A percentile compares a stretch with the other conserved stretches of the same genome.
phyloP scores from a whole-genome alignment of 2,797 vertebrate species.

The Brotula barbata region DNA sequence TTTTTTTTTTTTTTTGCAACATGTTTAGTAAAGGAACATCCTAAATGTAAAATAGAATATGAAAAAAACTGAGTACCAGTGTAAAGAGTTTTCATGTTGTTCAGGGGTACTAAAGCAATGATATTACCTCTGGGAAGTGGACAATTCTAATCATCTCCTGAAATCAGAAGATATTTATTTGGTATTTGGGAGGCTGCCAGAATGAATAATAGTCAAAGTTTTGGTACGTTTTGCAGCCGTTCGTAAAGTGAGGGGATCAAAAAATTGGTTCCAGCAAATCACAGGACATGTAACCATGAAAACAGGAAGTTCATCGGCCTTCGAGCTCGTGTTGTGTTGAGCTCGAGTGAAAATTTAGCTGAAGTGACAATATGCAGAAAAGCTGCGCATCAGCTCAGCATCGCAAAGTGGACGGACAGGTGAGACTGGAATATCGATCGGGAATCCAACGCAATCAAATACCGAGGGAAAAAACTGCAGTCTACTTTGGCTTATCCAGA shows the following conservation, averaged over 20 bases:
- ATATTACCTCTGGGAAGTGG: constrained; percentile 25
- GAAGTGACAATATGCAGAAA: constrained; percentile 58
- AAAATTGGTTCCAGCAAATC: constrained; percentile 44
- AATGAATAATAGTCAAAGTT: constrained; percentile 38
- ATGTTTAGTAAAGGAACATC: constrained; percentile 46
- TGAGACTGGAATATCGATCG: constrained; percentile 65
- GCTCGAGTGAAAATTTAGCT: constrained; percentile 47
- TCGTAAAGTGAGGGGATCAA: constrained; percentile 23
- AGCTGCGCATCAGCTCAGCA: constrained; percentile 57
- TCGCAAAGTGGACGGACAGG: constrained; percentile 74
- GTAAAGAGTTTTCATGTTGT: constrained; percentile 47
- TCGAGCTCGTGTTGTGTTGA: constrained; percentile 30
- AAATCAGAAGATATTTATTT: constrained; percentile 54
- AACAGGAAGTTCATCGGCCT: constrained; percentile 58
- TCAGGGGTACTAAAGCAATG: constrained; percentile 5
- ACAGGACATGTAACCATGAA: constrained; percentile 58
- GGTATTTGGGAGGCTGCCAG: constrained; percentile 50
- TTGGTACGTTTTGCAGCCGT: constrained; percentile 59
- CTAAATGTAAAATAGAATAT: constrained; percentile 40
- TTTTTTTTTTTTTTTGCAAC: constrained; percentile 42
- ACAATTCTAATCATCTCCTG: constrained; percentile 48
- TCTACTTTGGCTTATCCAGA: constrained; percentile 83
- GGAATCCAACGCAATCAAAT: constrained; percentile 61
- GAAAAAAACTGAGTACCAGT: constrained; percentile 69
- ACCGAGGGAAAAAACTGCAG: constrained; percentile 74